A percentile compares a stretch with the other conserved stretches of the same genome.
Conservation (phyloP, 2,797 vertebrate species). For the Carduelis carduelis region DNA sequence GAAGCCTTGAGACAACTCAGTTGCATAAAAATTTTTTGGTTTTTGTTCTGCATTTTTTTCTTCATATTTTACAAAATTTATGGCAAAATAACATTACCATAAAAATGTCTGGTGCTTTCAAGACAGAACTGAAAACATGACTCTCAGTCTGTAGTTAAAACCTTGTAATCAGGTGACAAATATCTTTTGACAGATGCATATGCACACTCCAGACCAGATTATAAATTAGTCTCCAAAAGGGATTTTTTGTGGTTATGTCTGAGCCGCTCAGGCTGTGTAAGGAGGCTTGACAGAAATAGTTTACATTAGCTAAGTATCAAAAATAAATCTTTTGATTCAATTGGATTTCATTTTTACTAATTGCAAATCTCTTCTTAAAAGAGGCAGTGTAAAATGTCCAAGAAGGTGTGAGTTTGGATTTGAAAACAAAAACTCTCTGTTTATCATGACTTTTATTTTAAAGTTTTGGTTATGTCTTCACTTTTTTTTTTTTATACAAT, state of each 20-base stretch:
- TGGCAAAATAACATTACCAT: not conserved
- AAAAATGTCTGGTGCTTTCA: not conserved
- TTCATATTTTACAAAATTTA: not conserved
- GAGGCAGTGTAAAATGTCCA: not conserved
- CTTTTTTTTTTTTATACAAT: not conserved
- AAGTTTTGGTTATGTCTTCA: not conserved
- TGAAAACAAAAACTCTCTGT: not conserved
- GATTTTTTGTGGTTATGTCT: slow-evolving; percentile 57
- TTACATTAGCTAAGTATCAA: slow-evolving; percentile 52
- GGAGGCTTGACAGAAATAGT: slow-evolving; percentile 54
- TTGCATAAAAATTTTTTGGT: not conserved
- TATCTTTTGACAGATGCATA: slow-evolving; percentile 53
- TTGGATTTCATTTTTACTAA: slow-evolving; percentile 13
- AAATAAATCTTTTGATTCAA: slow-evolving; percentile 53
- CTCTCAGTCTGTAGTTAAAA: not conserved
- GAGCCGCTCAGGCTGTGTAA: slow-evolving; percentile 16
- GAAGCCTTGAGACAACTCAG: not conserved
- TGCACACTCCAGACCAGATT: slow-evolving; percentile 54
- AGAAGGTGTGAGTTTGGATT: not conserved
- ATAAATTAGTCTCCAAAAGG: slow-evolving; percentile 60
- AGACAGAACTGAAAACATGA: not conserved
- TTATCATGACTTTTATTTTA: not conserved
- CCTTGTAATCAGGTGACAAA: slow-evolving; percentile 50
- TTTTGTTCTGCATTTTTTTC: not conserved
- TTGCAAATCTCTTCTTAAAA: not conserved